phyloP scores from a whole-genome alignment of 1,140 invertebrate genomes.

The Zaprionus taronus region DNA sequence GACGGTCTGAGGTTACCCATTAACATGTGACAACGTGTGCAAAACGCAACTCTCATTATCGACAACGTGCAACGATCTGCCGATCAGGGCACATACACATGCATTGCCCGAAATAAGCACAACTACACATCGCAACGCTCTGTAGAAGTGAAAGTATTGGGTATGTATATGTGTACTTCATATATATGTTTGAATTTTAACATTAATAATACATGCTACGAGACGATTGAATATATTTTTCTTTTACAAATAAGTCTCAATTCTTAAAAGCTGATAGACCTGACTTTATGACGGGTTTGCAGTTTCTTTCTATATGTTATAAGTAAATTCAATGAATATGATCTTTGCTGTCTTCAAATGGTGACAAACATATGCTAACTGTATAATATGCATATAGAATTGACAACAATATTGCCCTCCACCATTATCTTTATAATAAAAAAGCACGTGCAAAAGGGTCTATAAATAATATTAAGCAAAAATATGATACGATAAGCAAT shows the following conservation, averaged over 20 bases:
- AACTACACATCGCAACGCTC: conserved; percentile 86
- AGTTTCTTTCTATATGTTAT: background rate
- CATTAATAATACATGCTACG: background rate
- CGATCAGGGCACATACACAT: conserved; percentile 89
- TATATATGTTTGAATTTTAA: background rate
- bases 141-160: conserved; percentile 86
- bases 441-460: background rate
- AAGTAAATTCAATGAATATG: background rate
- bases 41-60: conserved; percentile 88
- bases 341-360: background rate
- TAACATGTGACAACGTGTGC: conserved; percentile 89
- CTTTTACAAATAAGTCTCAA: background rate
- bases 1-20: conserved; percentile 87
- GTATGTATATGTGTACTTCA: conserved; percentile 81
- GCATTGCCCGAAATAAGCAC: conserved; percentile 88
- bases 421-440: background rate
- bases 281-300: background rate
- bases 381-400: background rate
- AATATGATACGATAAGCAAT: conserved; percentile 16
- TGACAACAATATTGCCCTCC: background rate
- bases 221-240: background rate
- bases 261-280: background rate
- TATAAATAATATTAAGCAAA: background rate
- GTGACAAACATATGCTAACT: background rate
- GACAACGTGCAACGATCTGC: conserved; percentile 87